Percentiles rank a stretch among this genome's conserved stretches.
Conservation (phyloP, 2,113 vertebrate genomes). For the Ellobius talpinus region DNA sequence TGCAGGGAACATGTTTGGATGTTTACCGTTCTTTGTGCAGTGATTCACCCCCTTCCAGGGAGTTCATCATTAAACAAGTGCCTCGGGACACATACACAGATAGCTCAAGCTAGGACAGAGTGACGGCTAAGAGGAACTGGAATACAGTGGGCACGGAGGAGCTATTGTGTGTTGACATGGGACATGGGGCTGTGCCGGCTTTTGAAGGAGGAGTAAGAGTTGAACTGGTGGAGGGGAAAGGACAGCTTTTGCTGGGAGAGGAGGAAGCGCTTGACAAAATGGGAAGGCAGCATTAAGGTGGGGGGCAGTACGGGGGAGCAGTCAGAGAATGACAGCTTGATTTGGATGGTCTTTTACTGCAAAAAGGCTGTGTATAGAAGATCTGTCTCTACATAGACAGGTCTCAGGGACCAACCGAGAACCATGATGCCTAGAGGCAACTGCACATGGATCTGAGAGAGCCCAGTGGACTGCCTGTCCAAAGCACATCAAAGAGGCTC, state of each 20-base stretch:
- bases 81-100: fast-evolving
- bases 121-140: neutral
- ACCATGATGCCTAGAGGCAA: neutral
- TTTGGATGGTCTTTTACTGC: neutral
- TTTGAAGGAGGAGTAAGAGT: neutral
- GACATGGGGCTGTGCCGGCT: neutral
- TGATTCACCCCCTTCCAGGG: fast-evolving
- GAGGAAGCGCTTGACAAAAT: too few species aligned
- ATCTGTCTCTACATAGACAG: neutral
- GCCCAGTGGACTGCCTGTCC: neutral
- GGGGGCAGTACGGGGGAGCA: neutral
- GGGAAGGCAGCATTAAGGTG: neutral
- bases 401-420: neutral
- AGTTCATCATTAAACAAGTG: neutral
- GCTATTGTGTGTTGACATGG: neutral
- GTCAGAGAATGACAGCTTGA: neutral
- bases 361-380: neutral
- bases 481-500: neutral
- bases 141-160: neutral
- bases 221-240: too few species aligned
- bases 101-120: neutral
- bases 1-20: neutral
- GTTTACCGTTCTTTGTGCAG: fast-evolving
- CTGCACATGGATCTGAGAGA: neutral
- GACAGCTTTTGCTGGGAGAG: neutral